phyloP scores from a whole-genome alignment of 2,113 vertebrate genomes.

The Calyptommatus sinebrachiatus region DNA sequence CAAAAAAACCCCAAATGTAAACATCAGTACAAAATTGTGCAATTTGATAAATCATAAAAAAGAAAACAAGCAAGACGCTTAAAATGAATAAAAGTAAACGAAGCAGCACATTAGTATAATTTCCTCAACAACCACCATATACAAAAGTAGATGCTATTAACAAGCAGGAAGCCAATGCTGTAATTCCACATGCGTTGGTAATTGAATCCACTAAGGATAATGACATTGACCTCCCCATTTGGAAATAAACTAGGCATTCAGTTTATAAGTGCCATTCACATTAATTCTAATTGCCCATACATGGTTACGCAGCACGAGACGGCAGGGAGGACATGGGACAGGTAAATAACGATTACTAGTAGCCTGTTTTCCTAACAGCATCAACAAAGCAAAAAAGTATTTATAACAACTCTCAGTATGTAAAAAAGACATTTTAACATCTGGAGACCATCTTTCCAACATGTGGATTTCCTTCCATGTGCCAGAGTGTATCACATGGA shows the following conservation, averaged over 20 bases:
- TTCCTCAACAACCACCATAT: too few species aligned
- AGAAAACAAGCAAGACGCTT: too few species aligned
- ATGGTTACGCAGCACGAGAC: slow-evolving; percentile 17
- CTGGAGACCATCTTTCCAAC: neutral
- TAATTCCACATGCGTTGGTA: slow-evolving; percentile 61
- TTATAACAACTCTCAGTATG: slow-evolving; percentile 35
- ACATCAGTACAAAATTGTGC: too few species aligned
- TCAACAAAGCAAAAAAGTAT: slow-evolving; percentile 27
- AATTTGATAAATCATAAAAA: too few species aligned
- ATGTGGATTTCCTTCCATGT: rapidly evolving
- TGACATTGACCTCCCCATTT: slow-evolving; percentile 65
- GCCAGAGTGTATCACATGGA: neutral
- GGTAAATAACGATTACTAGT: slow-evolving; percentile 53
- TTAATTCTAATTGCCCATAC: slow-evolving; percentile 61
- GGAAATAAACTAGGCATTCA: slow-evolving; percentile 66
- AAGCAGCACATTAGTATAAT: slow-evolving; percentile 21
- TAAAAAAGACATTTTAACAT: slow-evolving; percentile 26
- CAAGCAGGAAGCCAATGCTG: slow-evolving; percentile 52
- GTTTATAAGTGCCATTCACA: slow-evolving; percentile 53
- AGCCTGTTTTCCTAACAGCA: slow-evolving; percentile 40
- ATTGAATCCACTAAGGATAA: slow-evolving; percentile 67
- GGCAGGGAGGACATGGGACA: slow-evolving; percentile 28
- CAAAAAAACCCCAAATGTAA: too few species aligned
- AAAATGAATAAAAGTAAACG: too few species aligned
- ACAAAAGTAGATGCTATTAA: slow-evolving; percentile 51